Evolutionary conservation across 2,113 vertebrate genomes (phyloP), one percentile per base, ranked within the genome.

Genomic region (Poecile atricapillus): DNA sequence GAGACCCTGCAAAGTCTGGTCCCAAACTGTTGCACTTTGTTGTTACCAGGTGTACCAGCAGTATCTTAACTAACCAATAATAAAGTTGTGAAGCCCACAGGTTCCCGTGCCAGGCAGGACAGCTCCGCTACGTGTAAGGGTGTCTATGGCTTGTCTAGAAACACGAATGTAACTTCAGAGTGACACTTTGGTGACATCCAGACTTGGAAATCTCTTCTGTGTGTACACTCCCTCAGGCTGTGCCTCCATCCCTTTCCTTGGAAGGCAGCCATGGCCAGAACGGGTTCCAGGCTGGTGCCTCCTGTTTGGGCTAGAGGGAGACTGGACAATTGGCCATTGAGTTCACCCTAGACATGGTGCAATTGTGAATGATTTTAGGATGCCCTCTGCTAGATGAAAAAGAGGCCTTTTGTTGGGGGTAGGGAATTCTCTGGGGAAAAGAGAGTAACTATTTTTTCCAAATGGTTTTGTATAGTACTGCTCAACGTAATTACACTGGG

Each of bases 391-490:
- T 83, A 88, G 50, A 65, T 87, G n/a, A 74, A 93, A 50, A 94
- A 65, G 65, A 89, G 55, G 65, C 37, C 63, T 91, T 93, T 90
- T 95, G 56, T 77, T 92, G n/a, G 33, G 53, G 56, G 20, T 43
- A 35, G 73, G 52, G 65, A 75, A 43, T 83, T n/a, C 55, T 74
- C 33, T 62, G 47, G 50, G 59, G 49, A 69, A 89, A 83, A 67
- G 10, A n/a, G 11, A 65, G 13, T 65, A 65, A 67, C 35, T 44
- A 58, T 75, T 58, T 85, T 56, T 35, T 27, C 59, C 59, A 60
- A 2, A 69, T 74, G 31, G 13, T 63, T 94, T 88, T 93, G 15
- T 86, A 6, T 41, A 59, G 30, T 79, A 53, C 68, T 80, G 74
- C 44, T 88, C 83, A 43, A 86, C 58, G 73, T 77, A 52, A 14